Percentiles rank a stretch among this genome's conserved stretches.
Evolutionary conservation across 2,797 vertebrate species (phyloP).

Genomic region (Girardinus metallicus): DNA sequence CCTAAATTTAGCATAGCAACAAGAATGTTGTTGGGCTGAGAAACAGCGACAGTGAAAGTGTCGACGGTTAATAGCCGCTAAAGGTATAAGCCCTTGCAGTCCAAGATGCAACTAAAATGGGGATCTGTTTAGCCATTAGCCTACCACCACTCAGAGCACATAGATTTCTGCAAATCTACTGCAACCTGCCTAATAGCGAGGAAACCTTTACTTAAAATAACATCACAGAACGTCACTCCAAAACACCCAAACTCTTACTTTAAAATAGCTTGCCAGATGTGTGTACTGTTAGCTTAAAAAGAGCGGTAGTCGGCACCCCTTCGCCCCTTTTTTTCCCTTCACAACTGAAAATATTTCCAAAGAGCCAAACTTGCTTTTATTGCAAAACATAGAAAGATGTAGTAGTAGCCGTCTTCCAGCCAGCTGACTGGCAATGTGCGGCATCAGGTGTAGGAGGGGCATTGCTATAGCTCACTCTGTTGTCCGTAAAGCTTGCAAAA

Average conservation of each 20-base stretch:
- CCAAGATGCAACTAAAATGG: background rate
- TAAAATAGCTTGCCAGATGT: background rate
- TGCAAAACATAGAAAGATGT: background rate
- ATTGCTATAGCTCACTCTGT: background rate
- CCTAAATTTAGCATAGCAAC: constrained; percentile 1
- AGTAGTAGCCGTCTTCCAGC: background rate
- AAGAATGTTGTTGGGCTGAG: background rate
- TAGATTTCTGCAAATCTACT: background rate
- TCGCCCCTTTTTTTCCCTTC: background rate
- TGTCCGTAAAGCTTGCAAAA: background rate
- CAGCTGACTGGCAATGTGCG: background rate
- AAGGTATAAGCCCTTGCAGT: background rate
- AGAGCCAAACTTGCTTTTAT: background rate
- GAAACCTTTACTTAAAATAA: background rate
- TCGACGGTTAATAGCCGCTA: background rate
- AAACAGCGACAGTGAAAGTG: background rate
- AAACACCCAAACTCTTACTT: background rate
- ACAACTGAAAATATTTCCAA: background rate
- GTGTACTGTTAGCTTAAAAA: background rate
- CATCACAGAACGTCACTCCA: background rate
- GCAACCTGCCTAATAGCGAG: background rate
- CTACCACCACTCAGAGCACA: background rate
- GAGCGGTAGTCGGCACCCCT: background rate
- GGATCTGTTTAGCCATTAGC: background rate
- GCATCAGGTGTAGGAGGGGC: background rate